Base-by-base conservation (phyloP, 2,888 invertebrate genomes). In the Empis livida region DNA sequence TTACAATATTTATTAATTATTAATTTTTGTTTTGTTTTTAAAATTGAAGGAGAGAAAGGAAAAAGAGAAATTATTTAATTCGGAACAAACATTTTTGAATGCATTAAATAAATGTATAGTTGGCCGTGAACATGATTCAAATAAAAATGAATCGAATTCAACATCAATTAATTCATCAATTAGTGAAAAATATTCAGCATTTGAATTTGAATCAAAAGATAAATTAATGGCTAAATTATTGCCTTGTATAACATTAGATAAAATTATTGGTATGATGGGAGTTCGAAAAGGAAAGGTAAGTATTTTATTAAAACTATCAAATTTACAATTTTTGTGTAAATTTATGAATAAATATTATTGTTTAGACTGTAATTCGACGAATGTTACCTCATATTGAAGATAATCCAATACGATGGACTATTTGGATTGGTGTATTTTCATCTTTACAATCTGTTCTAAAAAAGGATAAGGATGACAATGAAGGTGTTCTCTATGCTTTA, bases 211-310 rank as follows among this genome's bases (percentile, higher is more conserved):
- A 56, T 57, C 64, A 15, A 62, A 58, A 43, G 59, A 77, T 8
- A 79, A 77, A 31, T 71, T 87, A 39, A 70, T 86, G 20, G 75
- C 73, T 51, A 80, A 78, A 52, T 75, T 88, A 58, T 73, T 82
- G 51, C 71, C 73, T 1, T 78, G 81, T 0, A 61, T 85, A 23
- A 64, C 82, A 30, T 76, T 78, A 51, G 87, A 88, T 45, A 77
- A 86, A 57, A 70, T 89, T 49, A 69, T 77, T 23, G 79, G 80
- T 58, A 80, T 87, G 72, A 70, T 90, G 61, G 78, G 77, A 54
- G 84, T 90, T 42, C 76, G 87, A 55, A 91, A 91, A 63, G 91
- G 90, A 58, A 82, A 85, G 76, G 88, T 87, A 64, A 59, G 63
- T 56, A 27, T 43, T 38, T 43, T 45, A 15, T 37, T 5, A 41